Percentiles rank a stretch among this genome's conserved stretches.
phyloP scores from a whole-genome alignment of 2,113 vertebrate genomes.

The Corythornis cristatus region DNA sequence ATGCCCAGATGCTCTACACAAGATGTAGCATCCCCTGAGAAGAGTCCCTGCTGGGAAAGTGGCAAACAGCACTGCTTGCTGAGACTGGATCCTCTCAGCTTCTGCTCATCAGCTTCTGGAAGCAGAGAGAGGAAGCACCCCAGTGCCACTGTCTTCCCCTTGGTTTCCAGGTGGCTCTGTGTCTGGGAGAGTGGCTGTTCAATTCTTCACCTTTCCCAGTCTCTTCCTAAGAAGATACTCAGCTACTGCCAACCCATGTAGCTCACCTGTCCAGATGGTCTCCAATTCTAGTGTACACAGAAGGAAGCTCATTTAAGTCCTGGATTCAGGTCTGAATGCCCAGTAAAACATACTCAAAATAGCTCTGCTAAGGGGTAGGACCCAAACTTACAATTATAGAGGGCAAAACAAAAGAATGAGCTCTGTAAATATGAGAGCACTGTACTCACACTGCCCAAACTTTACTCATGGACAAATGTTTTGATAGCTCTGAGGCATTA shows the following conservation, averaged over 20 bases:
- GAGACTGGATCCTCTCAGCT: not conserved
- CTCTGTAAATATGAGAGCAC: not conserved
- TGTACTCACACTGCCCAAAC: not conserved
- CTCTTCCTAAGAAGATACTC: not conserved
- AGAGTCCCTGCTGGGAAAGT: not conserved
- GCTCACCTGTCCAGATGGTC: not conserved
- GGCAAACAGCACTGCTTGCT: not conserved
- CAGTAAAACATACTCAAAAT: not conserved
- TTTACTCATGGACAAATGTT: not conserved
- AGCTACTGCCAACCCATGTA: fast-evolving
- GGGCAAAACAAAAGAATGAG: not conserved
- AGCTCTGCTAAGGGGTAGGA: not conserved
- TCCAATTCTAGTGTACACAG: not conserved
- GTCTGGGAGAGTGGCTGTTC: not conserved
- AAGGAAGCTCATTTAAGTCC: not conserved
- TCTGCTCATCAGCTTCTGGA: not conserved
- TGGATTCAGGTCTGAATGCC: not conserved
- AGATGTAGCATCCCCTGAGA: not conserved
- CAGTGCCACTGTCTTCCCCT: fast-evolving
- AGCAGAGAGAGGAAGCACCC: not conserved
- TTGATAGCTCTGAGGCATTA: not conserved
- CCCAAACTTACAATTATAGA: not conserved
- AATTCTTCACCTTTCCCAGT: not conserved
- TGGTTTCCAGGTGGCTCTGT: not conserved
- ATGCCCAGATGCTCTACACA: not conserved